Evolutionary conservation across 1,140 invertebrate species (phyloP).

Genomic region (Drosophila hydei): DNA sequence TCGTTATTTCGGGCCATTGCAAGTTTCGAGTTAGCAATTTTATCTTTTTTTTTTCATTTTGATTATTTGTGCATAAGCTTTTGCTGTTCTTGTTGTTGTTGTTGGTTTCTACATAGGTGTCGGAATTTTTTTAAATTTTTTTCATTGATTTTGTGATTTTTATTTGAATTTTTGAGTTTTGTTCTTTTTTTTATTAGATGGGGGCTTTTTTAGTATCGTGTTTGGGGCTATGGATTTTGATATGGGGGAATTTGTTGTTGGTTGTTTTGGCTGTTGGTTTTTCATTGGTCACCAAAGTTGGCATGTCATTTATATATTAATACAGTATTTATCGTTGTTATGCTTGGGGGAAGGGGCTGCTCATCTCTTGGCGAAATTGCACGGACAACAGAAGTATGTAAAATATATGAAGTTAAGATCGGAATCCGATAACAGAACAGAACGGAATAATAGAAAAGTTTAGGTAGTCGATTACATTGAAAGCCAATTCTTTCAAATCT

Average conservation of each 20-base stretch:
- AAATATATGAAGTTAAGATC: no score
- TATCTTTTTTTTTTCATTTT: slow-evolving; percentile 1
- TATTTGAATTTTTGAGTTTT: slow-evolving; percentile 8
- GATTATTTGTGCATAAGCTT: slow-evolving; percentile 52
- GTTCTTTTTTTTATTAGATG: slow-evolving; percentile 8
- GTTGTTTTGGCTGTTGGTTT: background rate
- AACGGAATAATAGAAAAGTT: no score
- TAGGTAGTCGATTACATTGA: no score
- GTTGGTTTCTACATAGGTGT: background rate
- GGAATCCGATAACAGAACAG: no score
- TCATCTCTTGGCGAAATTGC: no score
- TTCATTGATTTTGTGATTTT: slow-evolving; percentile 6
- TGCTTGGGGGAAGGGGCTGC: no score
- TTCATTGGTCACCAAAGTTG: no score
- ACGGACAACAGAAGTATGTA: no score
- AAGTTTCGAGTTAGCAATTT: slow-evolving; percentile 44
- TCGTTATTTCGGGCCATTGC: background rate
- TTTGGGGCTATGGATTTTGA: background rate
- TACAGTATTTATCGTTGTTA: no score
- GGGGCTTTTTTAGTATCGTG: slow-evolving; percentile 10
- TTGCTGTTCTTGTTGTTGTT: slow-evolving; percentile 10
- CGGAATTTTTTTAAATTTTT: slow-evolving; percentile 5
- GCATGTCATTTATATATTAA: no score
- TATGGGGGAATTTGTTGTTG: slow-evolving; percentile 12
- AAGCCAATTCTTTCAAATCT: no score